Percentiles rank a stretch among this genome's conserved stretches.
Evolutionary conservation across 2,113 vertebrate genomes (phyloP).

Genomic region (Epinephelus fuscoguttatus): DNA sequence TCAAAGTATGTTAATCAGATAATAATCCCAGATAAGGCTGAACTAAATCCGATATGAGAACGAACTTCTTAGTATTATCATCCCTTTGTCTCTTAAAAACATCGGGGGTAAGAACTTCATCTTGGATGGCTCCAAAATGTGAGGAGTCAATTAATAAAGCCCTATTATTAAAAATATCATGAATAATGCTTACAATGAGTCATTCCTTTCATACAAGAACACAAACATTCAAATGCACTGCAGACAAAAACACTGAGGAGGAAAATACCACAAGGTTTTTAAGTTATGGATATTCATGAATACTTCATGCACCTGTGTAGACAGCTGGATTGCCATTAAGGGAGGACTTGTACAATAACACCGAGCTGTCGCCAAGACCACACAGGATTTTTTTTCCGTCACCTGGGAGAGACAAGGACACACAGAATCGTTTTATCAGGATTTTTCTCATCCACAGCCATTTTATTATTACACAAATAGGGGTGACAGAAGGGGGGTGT

Average conservation of each 20-base stretch:
- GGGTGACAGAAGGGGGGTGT: not conserved
- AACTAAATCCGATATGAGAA: conserved; percentile 16
- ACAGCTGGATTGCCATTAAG: conserved; percentile 80
- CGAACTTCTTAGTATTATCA: conserved; percentile 11
- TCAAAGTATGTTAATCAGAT: conserved; percentile 44
- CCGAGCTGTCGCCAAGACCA: conserved; percentile 86
- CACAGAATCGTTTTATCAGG: conserved; percentile 34
- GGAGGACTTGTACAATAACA: conserved; percentile 84
- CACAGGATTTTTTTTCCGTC: conserved; percentile 90
- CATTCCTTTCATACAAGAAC: not conserved
- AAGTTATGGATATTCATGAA: conserved; percentile 13
- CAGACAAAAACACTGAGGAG: conserved; percentile 3
- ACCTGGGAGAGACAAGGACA: conserved; percentile 79
- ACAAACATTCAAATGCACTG: not conserved
- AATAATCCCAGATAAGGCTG: conserved; percentile 21
- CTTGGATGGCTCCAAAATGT: conserved; percentile 6
- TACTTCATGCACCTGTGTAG: conserved; percentile 86
- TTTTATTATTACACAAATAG: conserved; percentile 32
- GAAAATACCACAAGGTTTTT: conserved; percentile 36
- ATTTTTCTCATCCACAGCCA: conserved; percentile 17
- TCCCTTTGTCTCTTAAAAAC: not conserved
- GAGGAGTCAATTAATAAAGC: not conserved
- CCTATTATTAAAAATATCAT: not conserved
- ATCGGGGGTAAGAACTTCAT: not conserved
- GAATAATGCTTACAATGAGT: not conserved